A percentile compares a stretch with the other conserved stretches of the same genome.
These are phyloP conservation scores for Chionoecetes opilio DNA, from an alignment of 1,140 invertebrate genomes.

Conservation along the genomic window DNA sequence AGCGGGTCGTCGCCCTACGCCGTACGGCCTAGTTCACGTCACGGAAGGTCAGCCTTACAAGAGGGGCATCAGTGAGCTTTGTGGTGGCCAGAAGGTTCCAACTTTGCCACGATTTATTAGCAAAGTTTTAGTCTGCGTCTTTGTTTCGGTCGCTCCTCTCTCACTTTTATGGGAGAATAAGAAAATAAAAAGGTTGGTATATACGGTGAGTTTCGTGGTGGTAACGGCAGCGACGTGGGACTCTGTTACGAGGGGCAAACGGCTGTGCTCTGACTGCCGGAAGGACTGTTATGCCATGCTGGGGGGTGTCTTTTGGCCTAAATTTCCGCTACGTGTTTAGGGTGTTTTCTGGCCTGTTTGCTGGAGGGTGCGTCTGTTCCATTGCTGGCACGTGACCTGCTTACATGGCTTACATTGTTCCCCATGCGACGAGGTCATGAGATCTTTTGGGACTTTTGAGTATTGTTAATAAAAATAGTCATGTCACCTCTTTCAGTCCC, in stretches of 20 bases:
- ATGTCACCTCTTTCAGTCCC: not conserved
- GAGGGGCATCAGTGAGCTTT: slow-evolving; percentile 5
- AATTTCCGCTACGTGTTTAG: not conserved
- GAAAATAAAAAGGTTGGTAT: not conserved
- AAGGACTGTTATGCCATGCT: not conserved
- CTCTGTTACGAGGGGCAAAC: not conserved
- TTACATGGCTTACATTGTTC: not conserved
- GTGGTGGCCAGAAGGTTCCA: not conserved
- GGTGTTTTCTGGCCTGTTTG: not conserved
- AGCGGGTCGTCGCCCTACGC: too few species aligned
- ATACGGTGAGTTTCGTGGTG: not conserved
- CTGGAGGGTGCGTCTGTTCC: not conserved
- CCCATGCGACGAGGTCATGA: not conserved
- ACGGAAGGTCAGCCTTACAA: slow-evolving; percentile 1
- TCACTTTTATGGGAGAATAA: not conserved
- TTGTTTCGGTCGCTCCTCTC: not conserved
- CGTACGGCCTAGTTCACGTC: not conserved
- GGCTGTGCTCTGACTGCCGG: not conserved
- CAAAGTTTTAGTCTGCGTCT: slow-evolving; percentile 38
- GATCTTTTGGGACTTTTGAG: not conserved
- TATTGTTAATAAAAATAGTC: not conserved
- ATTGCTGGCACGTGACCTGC: not conserved
- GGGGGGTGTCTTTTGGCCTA: not conserved
- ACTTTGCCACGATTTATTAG: slow-evolving; percentile 35
- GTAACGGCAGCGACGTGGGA: not conserved